phyloP scores from a whole-genome alignment of 2,888 invertebrate genomes.

The Apamea anceps region DNA sequence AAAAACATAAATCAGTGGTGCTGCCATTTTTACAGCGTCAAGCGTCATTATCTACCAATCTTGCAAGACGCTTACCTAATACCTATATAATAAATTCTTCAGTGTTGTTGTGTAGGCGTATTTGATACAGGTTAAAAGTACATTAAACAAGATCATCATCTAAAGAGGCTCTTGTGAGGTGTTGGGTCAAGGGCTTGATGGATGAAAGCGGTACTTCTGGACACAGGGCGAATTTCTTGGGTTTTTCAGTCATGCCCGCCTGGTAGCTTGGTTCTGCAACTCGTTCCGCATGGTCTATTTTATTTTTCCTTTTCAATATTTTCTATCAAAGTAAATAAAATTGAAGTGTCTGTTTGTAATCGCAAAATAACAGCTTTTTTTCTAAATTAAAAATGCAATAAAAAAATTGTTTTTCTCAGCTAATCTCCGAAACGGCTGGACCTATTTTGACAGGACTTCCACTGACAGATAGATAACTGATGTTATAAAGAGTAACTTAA shows the following conservation, averaged over 20 bases:
- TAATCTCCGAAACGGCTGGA: no score
- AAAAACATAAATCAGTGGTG: constrained; percentile 17
- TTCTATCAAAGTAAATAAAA: not conserved
- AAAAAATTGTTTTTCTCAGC: no score
- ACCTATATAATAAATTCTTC: not conserved
- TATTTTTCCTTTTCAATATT: not conserved
- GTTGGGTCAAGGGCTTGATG: constrained; percentile 28
- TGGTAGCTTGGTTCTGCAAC: not conserved
- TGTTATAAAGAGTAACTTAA: no score
- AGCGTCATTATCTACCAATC: not conserved
- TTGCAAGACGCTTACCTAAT: not conserved
- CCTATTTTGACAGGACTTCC: no score
- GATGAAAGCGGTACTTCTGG: constrained; percentile 10
- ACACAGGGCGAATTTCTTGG: not conserved
- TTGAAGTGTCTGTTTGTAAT: no score
- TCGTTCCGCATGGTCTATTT: not conserved
- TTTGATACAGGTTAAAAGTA: constrained; percentile 43
- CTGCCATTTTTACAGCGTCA: not conserved
- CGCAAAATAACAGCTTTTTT: no score
- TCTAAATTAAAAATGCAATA: no score
- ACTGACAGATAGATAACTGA: no score
- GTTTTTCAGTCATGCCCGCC: not conserved
- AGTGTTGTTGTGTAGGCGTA: constrained; percentile 1
- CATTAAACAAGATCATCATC: constrained; percentile 6
- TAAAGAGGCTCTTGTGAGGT: constrained; percentile 11